phyloP scores from a whole-genome alignment of 2,888 invertebrate genomes.

The Meloe dianella region DNA sequence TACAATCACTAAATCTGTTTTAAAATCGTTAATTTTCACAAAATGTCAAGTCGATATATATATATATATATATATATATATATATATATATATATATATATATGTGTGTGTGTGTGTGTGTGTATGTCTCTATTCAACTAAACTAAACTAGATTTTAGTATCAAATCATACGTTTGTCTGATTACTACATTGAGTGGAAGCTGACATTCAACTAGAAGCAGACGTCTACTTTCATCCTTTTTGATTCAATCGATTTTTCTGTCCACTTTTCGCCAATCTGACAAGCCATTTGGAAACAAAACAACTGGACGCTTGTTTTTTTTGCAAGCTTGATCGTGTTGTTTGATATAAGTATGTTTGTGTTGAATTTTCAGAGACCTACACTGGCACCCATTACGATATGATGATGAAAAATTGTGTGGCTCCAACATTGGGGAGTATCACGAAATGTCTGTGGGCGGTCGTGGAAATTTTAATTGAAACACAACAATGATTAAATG shows the following conservation, averaged over 20 bases:
- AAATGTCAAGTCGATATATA: not conserved
- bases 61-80: not conserved
- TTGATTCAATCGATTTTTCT: slow-evolving; percentile 1
- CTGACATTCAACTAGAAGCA: slow-evolving; percentile 11
- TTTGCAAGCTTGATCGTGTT: not conserved
- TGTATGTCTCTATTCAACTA: not conserved
- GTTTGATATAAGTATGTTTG: not conserved
- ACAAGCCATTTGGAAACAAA: not conserved
- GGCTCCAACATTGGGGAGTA: not conserved
- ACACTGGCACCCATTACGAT: not conserved
- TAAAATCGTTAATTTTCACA: slow-evolving; percentile 6
- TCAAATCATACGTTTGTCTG: slow-evolving; percentile 28
- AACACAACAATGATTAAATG: slow-evolving; percentile 3
- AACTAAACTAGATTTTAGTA: slow-evolving; percentile 13
- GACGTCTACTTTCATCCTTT: slow-evolving; percentile 20
- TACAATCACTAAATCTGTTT: slow-evolving; percentile 3
- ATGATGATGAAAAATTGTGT: slow-evolving; percentile 2
- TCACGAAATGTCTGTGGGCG: not conserved
- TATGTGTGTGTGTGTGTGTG: too few species aligned
- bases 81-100: too few species aligned
- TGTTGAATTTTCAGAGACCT: not conserved
- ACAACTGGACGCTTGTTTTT: not conserved
- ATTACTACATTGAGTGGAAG: slow-evolving; percentile 27
- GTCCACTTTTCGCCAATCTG: not conserved
- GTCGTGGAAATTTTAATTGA: slow-evolving; percentile 3